Conservation (phyloP, 2,113 vertebrate species). For the Oostethus manadensis region DNA sequence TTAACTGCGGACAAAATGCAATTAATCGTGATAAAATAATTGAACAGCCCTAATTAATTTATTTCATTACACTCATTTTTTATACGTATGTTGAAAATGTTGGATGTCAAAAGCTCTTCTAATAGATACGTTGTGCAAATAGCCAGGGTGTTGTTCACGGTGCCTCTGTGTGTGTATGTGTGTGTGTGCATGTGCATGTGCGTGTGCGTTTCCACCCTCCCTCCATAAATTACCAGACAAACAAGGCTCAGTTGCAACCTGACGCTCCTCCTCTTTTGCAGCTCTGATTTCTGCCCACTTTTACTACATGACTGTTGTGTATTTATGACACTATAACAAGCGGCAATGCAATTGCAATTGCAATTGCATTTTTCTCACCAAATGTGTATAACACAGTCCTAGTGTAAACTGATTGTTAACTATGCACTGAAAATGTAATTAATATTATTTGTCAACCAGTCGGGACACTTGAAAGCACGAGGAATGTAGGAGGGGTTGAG, state of each 20-base stretch:
- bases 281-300: not conserved
- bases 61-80: no score
- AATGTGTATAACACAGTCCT: no score
- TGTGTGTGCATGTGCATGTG: not conserved
- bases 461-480: slow-evolving; percentile 24
- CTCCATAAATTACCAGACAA: slow-evolving; percentile 8
- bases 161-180: not conserved
- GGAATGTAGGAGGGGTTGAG: slow-evolving; percentile 30
- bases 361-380: not conserved
- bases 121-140: not conserved
- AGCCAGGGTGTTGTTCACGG: no score
- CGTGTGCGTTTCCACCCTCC: not conserved
- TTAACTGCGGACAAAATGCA: no score
- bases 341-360: no score
- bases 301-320: not conserved
- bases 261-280: not conserved
- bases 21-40: no score
- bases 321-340: not conserved
- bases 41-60: no score
- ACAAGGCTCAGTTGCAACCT: slow-evolving; percentile 1
- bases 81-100: no score
- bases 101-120: no score
- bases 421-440: no score
- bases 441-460: not conserved
- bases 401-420: no score